Percentiles rank a stretch among this genome's conserved stretches.
Evolutionary conservation across 2,113 vertebrate species (phyloP).

Genomic region (Eretmochelys imbricata): DNA sequence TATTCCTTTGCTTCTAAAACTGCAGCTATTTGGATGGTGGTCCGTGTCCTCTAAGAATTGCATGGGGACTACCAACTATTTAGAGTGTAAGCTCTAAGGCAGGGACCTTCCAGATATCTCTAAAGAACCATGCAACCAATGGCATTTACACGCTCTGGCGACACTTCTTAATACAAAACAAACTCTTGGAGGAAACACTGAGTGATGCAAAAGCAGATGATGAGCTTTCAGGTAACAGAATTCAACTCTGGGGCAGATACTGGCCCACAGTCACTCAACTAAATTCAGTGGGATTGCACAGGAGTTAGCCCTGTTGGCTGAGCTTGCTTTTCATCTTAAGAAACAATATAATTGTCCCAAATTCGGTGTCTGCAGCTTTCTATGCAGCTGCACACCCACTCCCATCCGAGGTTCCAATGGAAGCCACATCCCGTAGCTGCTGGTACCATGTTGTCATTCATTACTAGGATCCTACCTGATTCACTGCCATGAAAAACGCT

Average conservation of each 20-base stretch:
- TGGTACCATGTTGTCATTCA: background rate
- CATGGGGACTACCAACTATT: background rate
- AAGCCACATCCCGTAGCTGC: background rate
- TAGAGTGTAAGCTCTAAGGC: background rate
- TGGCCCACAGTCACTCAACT: too few species aligned
- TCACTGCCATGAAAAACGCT: too few species aligned
- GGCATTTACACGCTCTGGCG: too few species aligned
- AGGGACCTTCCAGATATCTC: rapidly evolving
- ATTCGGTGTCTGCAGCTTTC: background rate
- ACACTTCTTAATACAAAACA: too few species aligned
- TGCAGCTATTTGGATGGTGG: background rate
- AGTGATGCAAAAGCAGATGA: too few species aligned
- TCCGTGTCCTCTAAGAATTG: background rate
- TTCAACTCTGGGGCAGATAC: too few species aligned
- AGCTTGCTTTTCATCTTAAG: background rate
- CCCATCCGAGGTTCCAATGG: too few species aligned
- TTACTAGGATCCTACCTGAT: too few species aligned
- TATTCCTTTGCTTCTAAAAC: background rate
- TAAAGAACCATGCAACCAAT: too few species aligned
- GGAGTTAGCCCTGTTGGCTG: background rate
- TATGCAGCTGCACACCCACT: background rate
- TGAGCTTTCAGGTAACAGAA: too few species aligned
- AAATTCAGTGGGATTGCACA: too few species aligned
- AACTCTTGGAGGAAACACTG: too few species aligned
- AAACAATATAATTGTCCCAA: background rate